Conservation (phyloP, 2,888 invertebrate genomes). For the Galeruca laticollis region DNA sequence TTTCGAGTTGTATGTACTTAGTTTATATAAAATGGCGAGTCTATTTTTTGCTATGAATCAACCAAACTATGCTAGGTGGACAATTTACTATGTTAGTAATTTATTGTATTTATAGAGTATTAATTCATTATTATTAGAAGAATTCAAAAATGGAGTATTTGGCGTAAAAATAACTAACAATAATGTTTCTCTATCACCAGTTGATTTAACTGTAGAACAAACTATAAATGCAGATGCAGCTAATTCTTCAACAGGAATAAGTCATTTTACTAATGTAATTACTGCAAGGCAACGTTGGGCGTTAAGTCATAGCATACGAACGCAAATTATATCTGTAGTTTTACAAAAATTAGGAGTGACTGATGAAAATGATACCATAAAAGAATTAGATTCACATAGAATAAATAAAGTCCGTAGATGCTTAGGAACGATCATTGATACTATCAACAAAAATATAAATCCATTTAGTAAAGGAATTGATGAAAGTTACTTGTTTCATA, state of each 20-base stretch:
- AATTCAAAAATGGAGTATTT: conserved; percentile 26
- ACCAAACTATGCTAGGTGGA: too few species aligned
- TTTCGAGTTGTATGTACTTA: too few species aligned
- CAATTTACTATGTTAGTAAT: too few species aligned
- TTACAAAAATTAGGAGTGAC: conserved; percentile 39
- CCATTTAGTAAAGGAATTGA: conserved; percentile 1
- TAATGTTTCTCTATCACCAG: conserved; percentile 18
- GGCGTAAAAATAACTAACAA: conserved; percentile 38
- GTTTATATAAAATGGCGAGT: too few species aligned
- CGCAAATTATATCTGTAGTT: conserved; percentile 43
- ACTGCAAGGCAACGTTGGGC: conserved; percentile 51
- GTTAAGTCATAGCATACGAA: conserved; percentile 46
- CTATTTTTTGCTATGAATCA: too few species aligned
- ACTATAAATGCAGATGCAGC: conserved; percentile 37
- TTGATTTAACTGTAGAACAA: conserved; percentile 34
- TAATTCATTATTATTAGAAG: too few species aligned
- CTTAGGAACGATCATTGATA: conserved; percentile 1
- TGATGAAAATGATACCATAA: conserved; percentile 39
- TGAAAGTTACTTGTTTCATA: neutral
- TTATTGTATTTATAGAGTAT: too few species aligned
- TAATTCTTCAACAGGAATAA: conserved; percentile 18
- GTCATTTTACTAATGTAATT: conserved; percentile 23
- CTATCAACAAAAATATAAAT: conserved; percentile 13
- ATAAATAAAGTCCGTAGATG: conserved; percentile 7
- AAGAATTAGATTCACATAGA: conserved; percentile 33